Percentiles rank a stretch among this genome's conserved stretches.
Conservation (phyloP, 2,113 vertebrate species). For the Entelurus aequoreus region DNA sequence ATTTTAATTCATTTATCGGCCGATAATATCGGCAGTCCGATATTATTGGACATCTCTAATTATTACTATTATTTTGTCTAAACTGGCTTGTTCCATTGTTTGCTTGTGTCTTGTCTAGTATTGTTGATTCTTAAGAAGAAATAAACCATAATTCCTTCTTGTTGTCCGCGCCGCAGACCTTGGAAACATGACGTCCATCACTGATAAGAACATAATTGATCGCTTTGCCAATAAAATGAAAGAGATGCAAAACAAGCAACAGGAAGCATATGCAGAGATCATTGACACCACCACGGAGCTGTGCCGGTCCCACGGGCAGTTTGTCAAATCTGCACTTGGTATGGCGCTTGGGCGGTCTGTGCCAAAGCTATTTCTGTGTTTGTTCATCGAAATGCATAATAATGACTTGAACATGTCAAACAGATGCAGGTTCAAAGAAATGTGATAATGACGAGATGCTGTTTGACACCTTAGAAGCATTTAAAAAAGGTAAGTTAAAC, state of each 20-base stretch:
- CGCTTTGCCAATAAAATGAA: constrained; percentile 56
- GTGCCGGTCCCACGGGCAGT: constrained; percentile 72
- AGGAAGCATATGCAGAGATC: constrained; percentile 52
- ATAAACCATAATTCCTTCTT: too few species aligned
- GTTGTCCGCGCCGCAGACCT: not conserved
- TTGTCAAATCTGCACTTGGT: constrained; percentile 77
- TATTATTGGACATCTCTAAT: too few species aligned
- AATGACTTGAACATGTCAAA: constrained; percentile 24
- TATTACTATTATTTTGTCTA: not conserved
- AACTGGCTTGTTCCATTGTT: not conserved
- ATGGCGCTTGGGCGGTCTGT: constrained; percentile 15
- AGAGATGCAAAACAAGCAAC: constrained; percentile 55
- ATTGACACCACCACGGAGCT: constrained; percentile 54
- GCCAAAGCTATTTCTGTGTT: too few species aligned
- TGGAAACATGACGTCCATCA: constrained; percentile 56
- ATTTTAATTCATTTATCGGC: too few species aligned
- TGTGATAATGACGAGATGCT: constrained; percentile 81
- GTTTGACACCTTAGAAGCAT: constrained; percentile 76
- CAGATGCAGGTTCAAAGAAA: constrained; percentile 82
- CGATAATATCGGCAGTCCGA: too few species aligned
- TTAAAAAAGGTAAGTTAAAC: constrained; percentile 67
- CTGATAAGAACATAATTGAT: constrained; percentile 47
- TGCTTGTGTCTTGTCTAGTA: too few species aligned
- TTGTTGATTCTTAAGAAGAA: too few species aligned
- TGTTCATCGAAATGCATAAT: not conserved